A percentile compares a stretch with the other conserved stretches of the same genome.
Evolutionary conservation across 2,888 invertebrate species (phyloP).

Genomic region (Oxyteleia sp.): DNA sequence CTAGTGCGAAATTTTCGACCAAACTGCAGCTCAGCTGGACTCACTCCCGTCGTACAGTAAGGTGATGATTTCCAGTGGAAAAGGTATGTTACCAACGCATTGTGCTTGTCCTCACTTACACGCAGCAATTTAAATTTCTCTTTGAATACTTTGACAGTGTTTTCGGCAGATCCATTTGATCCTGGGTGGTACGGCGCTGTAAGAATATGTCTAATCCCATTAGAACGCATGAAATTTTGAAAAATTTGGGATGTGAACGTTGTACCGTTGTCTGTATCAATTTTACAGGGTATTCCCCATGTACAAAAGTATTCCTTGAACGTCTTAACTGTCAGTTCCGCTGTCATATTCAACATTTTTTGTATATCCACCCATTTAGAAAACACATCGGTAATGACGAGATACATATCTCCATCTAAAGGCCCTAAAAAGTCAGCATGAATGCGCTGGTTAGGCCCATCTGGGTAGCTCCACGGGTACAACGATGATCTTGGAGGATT

Average conservation of each 20-base stretch:
- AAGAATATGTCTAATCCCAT: not conserved
- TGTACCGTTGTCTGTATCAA: constrained; percentile 76
- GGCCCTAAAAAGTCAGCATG: constrained; percentile 73
- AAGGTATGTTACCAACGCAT: constrained; percentile 58
- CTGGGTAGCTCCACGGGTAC: constrained; percentile 18
- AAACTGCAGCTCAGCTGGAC: constrained; percentile 69
- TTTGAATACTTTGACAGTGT: constrained; percentile 68
- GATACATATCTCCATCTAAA: constrained; percentile 69
- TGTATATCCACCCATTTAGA: constrained; percentile 74
- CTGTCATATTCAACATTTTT: constrained; percentile 18
- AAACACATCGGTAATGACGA: constrained; percentile 72
- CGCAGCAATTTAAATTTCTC: constrained; percentile 66
- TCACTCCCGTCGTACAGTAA: constrained; percentile 68
- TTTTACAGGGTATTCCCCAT: constrained; percentile 33
- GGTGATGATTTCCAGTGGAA: constrained; percentile 66
- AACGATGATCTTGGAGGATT: constrained; percentile 13
- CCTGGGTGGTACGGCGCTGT: constrained; percentile 64
- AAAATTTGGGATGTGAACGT: constrained; percentile 41
- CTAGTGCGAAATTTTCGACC: constrained; percentile 53
- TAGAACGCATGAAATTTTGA: not conserved
- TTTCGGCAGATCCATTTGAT: constrained; percentile 59
- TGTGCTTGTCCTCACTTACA: constrained; percentile 8
- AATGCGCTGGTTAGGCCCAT: constrained; percentile 63
- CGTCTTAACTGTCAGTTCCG: constrained; percentile 15
- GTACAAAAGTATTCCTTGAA: constrained; percentile 67